Evolutionary conservation across 2,888 invertebrate species (phyloP).

Genomic region (Drosophila rubida): DNA sequence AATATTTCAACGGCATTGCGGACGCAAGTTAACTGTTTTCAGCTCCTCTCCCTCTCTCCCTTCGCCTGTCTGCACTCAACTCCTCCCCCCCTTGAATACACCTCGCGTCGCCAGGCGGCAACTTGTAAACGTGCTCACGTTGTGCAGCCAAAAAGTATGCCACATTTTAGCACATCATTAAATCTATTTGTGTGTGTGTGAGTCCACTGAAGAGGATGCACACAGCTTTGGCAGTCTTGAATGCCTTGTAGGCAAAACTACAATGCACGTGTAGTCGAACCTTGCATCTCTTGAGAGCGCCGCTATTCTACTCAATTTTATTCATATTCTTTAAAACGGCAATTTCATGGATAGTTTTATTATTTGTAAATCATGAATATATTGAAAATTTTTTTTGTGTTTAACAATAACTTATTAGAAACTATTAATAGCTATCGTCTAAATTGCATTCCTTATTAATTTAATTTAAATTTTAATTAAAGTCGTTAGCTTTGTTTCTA

Average conservation of each 20-base stretch:
- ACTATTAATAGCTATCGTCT: too few relatives aligned
- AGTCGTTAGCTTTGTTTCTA: too few relatives aligned
- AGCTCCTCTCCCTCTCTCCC: background rate
- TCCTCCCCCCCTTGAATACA: conserved; percentile 6
- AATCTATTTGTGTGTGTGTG: conserved; percentile 30
- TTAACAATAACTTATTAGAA: too few relatives aligned
- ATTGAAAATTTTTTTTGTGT: too few relatives aligned
- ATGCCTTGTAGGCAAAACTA: background rate
- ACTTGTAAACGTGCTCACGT: conserved; percentile 44
- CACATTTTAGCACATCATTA: conserved; percentile 66
- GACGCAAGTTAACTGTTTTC: conserved; percentile 54
- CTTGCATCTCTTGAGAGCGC: conserved; percentile 6
- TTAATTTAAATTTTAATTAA: too few relatives aligned
- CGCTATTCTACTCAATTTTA: background rate
- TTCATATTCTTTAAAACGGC: too few relatives aligned
- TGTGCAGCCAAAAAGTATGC: conserved; percentile 50
- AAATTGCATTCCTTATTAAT: too few relatives aligned
- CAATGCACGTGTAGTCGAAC: background rate
- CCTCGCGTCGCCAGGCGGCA: conserved; percentile 40
- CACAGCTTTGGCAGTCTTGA: conserved; percentile 7
- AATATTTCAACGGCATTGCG: conserved; percentile 75
- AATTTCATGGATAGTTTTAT: too few relatives aligned
- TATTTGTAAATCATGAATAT: too few relatives aligned
- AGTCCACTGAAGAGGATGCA: conserved; percentile 11
- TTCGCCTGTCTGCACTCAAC: background rate